Conservation (phyloP, 2,797 vertebrate species). For the Pseudocheirus occidentalis region DNA sequence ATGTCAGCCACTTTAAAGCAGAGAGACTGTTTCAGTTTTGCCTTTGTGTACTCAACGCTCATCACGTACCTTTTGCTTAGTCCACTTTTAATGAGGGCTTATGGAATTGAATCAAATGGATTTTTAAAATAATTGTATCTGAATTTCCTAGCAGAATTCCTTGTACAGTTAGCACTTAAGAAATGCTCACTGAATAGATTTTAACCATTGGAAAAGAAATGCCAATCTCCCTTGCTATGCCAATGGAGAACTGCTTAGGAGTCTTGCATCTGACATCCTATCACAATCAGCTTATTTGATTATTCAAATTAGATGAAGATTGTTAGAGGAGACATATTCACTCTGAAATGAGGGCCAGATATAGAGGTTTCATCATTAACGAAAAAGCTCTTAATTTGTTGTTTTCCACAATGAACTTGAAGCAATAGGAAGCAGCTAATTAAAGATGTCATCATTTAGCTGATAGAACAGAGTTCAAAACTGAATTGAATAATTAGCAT, state of each 20-base stretch:
- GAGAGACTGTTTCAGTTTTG: neutral
- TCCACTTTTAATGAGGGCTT: neutral
- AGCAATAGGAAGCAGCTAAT: conserved; percentile 70
- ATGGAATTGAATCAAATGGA: neutral
- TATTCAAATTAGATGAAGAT: neutral
- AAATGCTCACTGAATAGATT: neutral
- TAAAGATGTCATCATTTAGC: conserved; percentile 77
- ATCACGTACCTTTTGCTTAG: neutral
- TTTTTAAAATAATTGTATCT: neutral
- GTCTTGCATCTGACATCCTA: neutral
- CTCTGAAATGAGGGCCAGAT: conserved; percentile 19
- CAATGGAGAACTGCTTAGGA: neutral
- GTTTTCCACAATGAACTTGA: conserved; percentile 74
- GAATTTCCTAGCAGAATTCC: neutral
- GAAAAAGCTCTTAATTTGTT: conserved; percentile 70
- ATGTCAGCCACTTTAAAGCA: neutral
- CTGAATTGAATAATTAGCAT: conserved; percentile 70
- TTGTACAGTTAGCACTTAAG: neutral
- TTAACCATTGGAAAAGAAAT: neutral
- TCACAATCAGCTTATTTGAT: neutral
- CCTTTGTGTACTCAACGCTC: neutral
- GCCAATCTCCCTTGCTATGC: neutral
- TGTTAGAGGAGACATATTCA: conserved; percentile 12
- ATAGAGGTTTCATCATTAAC: conserved; percentile 47
- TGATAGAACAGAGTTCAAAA: conserved; percentile 71